A percentile compares a stretch with the other conserved stretches of the same genome.
phyloP scores from a whole-genome alignment of 2,113 vertebrate species.

The Mus musculus region DNA sequence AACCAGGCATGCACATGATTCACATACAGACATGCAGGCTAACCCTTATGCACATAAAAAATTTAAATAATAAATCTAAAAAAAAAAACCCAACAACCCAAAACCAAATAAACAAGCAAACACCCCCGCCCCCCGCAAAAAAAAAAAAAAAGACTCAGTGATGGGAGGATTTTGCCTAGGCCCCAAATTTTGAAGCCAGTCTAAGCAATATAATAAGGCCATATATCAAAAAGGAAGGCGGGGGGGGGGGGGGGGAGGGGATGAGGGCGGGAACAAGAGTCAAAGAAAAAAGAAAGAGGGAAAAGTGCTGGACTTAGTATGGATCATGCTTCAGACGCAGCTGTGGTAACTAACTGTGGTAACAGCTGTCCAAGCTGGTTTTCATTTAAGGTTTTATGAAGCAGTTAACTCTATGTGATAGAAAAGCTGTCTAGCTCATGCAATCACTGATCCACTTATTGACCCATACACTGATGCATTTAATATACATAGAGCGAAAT shows the following conservation, averaged over 20 bases:
- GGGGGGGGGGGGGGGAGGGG: background rate
- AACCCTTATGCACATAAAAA: background rate
- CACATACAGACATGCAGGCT: background rate
- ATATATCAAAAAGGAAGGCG: background rate
- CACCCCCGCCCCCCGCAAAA: too few species aligned
- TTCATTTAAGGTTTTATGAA: constrained; percentile 18
- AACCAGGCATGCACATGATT: background rate
- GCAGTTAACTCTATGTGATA: background rate
- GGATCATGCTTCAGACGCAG: background rate
- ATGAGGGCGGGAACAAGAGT: too few species aligned
- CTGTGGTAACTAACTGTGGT: background rate
- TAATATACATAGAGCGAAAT: background rate
- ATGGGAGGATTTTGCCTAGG: background rate
- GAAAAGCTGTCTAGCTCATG: background rate
- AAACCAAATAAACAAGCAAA: background rate
- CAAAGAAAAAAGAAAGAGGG: background rate
- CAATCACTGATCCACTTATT: background rate
- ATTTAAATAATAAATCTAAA: background rate
- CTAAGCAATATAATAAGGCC: background rate
- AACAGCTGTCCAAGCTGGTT: constrained; percentile 5
- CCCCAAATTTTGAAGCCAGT: background rate
- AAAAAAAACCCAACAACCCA: background rate
- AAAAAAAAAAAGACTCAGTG: too few species aligned
- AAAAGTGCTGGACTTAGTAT: background rate
- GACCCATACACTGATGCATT: background rate